Conservation (phyloP, 53 echinoderm and acorn worm species). For the Echinarachnius parma region DNA sequence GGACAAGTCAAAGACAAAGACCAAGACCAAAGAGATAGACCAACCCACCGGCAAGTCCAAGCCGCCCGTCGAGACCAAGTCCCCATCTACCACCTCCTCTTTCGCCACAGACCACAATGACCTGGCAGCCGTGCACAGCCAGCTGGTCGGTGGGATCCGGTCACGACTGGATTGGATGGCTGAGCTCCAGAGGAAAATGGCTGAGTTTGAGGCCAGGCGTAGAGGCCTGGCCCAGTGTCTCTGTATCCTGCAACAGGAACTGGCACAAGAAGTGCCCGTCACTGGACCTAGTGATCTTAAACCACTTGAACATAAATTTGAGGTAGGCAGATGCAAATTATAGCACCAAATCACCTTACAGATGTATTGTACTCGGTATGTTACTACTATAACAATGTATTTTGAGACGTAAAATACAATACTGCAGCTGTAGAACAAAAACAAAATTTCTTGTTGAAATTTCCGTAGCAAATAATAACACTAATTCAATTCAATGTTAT, state of each 20-base stretch:
- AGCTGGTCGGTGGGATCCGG: constrained; percentile 41
- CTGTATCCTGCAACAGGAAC: constrained; percentile 39
- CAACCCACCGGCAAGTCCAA: constrained; percentile 41
- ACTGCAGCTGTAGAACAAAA: no score
- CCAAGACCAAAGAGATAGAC: constrained; percentile 52
- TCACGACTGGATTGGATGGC: constrained; percentile 47
- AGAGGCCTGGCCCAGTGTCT: constrained; percentile 46
- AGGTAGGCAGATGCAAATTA: constrained; percentile 49
- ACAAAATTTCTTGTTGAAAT: no score
- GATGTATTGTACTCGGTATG: no score
- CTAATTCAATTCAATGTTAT: no score
- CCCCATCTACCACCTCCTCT: neutral
- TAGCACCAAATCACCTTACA: no score
- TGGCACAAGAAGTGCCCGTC: constrained; percentile 38
- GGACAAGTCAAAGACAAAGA: no score
- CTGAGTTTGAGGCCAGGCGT: constrained; percentile 61
- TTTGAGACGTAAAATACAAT: no score
- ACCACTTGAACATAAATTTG: constrained; percentile 37
- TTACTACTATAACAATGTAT: no score
- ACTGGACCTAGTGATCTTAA: constrained; percentile 28
- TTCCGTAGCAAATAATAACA: no score
- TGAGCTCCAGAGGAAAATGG: constrained; percentile 35
- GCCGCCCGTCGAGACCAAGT: constrained; percentile 23
- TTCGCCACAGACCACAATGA: constrained; percentile 7
- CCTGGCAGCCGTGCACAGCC: constrained; percentile 40